Evolutionary conservation across 2,113 vertebrate genomes (phyloP).

Genomic region (Periophthalmus modestus): DNA sequence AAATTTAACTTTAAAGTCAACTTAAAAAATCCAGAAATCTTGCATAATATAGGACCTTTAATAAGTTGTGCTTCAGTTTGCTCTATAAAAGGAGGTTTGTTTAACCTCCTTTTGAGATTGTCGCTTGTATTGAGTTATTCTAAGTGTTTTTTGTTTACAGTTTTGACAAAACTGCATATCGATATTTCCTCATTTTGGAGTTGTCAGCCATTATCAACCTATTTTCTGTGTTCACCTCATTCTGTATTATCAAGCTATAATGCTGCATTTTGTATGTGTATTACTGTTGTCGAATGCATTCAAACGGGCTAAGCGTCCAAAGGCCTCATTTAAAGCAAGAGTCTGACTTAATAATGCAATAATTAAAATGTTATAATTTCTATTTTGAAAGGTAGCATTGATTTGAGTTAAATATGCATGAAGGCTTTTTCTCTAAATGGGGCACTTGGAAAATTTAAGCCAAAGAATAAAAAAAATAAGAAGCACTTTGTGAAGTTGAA

Average conservation of each 20-base stretch:
- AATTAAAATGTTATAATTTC: neutral
- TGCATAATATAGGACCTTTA: constrained; percentile 11
- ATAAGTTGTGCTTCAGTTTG: constrained; percentile 28
- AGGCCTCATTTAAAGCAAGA: constrained; percentile 36
- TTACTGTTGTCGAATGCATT: neutral
- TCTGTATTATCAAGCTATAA: neutral
- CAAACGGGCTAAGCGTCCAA: constrained; percentile 10
- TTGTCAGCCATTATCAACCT: neutral
- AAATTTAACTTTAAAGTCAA: no score
- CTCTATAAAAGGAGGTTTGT: neutral
- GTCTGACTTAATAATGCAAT: neutral
- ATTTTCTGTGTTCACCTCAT: constrained; percentile 8
- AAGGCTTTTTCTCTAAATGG: constrained; percentile 16
- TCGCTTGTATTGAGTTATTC: neutral
- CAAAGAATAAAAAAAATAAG: constrained; percentile 47
- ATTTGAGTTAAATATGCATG: neutral
- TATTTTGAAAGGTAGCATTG: neutral
- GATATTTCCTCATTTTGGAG: constrained; percentile 23
- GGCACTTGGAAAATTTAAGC: constrained; percentile 27
- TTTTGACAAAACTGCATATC: neutral
- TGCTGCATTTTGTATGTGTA: neutral
- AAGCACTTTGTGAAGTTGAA: constrained; percentile 24
- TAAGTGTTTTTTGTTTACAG: constrained; percentile 12
- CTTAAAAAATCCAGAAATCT: no score
- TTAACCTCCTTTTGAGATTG: neutral